Base-by-base conservation (phyloP, 2,888 invertebrate species). In the Drosophila neonasuta region DNA sequence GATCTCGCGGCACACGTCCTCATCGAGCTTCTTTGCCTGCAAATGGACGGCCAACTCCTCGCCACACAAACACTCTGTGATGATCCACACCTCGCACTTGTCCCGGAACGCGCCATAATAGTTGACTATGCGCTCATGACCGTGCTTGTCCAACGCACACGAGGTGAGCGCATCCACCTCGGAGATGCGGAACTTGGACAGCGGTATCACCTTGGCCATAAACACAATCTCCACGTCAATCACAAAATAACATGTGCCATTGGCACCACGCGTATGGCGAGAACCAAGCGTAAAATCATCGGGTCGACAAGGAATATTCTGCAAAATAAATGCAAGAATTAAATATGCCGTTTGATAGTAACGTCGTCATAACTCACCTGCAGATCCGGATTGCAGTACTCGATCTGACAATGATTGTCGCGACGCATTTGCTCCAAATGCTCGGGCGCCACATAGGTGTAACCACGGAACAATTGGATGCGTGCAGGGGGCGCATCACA, bases 401-500 rank as follows among this genome's bases (percentile, higher is more conserved):
- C 89, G 55, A 79, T 79, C 52, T 86, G 75, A 45, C 80, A 87
- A 3, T 50, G 49, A 24, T 71, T 77, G 45, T 77, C 68, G 4
- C 70, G 58, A 5, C 87, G 80, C 73, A 85, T 75, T 48, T 75
- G 65, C 57, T 73, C 79, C 51, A 88, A 76, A 69, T 90, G 90
- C 51, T 90, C 89, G 0, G 99, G 99, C 0, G 98, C 96, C 58
- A 99, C 96, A 91, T 97, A 99, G 0, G 98, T 98, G 89, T 99
- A 99, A 44, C 95, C 95, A 71, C 97, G 94, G 92, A 98, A 98
- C 74, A 97, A 93, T 89, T 96, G 96, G 87, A 97, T 96, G 88
- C 94, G 94, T 88, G 96, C 95, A 45, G 94, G 94, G 41, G 98
- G 98, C 59, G 96, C 94, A 68, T 96, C 94, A 15, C 97, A 97